Percentiles rank a stretch among this genome's conserved stretches.
phyloP scores from a whole-genome alignment of 2,113 vertebrate genomes.

The Notothenia rossii region DNA sequence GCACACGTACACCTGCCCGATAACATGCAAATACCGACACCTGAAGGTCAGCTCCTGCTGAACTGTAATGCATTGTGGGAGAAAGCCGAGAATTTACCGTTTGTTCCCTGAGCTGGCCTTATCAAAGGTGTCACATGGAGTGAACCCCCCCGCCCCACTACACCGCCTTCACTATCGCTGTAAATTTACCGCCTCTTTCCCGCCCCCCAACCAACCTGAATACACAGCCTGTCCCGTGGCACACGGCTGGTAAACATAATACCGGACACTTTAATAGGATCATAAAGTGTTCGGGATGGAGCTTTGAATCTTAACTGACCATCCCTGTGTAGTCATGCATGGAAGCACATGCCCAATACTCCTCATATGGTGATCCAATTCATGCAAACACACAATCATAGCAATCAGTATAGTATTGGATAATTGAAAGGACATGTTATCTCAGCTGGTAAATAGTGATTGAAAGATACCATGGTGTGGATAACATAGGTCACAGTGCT shows the following conservation, averaged over 20 bases:
- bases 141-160: not conserved
- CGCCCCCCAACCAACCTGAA: not conserved
- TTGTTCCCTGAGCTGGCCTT: constrained; percentile 55
- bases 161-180: constrained; percentile 14
- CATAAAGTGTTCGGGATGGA: constrained; percentile 23
- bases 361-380: not conserved
- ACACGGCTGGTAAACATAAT: constrained; percentile 15
- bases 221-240: constrained; percentile 2
- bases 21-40: constrained; percentile 71
- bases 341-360: not conserved
- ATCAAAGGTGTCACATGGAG: constrained; percentile 63
- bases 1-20: constrained; percentile 41
- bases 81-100: constrained; percentile 34
- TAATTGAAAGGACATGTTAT: not conserved
- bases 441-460: not conserved
- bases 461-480: not conserved
- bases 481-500: not conserved
- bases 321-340: not conserved
- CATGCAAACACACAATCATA: not conserved
- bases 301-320: constrained; percentile 5
- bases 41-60: constrained; percentile 76
- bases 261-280: constrained; percentile 40
- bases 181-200: constrained; percentile 9
- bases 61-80: constrained; percentile 52
- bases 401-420: not conserved